Base-by-base conservation (phyloP, 2,113 vertebrate species). In the Uropsilus gracilis region DNA sequence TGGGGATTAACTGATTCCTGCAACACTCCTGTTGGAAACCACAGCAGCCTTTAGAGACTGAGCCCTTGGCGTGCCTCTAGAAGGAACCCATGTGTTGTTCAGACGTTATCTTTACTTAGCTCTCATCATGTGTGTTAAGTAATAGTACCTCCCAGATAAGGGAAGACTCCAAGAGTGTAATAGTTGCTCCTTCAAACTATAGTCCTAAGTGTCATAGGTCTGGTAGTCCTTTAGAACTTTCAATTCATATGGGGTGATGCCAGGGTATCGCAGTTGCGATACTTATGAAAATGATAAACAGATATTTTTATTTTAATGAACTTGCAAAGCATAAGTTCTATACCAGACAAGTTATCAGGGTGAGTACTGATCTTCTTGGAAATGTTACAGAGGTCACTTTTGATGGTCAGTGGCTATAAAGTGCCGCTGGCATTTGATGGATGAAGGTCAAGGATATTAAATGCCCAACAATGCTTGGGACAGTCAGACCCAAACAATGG, bases 211-310 rank as follows among this genome's bases (percentile, higher is more conserved):
- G 42, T 46, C 24, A 50, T 13, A 26, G 30, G 11, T 37, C 9
- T 57, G 16, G 18, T 30, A n/a, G 39, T 42, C 11, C 26, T 44
- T 78, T 37, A 48, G 34, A 71, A 30, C 53, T 20, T 17, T 72
- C 39, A 93, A 59, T 57, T 17, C 30, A 53, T 18, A 6, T 4
- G 13, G 42, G 24, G 39, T 73, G 48, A 53, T n/a, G 0, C 12
- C 16, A 76, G 34, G 73, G n/a, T 9, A 28, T 22, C 53, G 63
- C 34, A 28, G 6, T 66, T 48, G 10, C n/a, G 37, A 55, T 42
- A 32, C n/a, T 83, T 90, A 77, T 85, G 4, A 83, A 91, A 91
- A 69, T n/a, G 75, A 37, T 34, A 75, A 63, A 46, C 42, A 73
- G 14, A 37, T 30, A 9, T 28, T 55, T 85, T 91, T 26, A 64